A percentile compares a stretch with the other conserved stretches of the same genome.
Evolutionary conservation across 2,797 vertebrate genomes (phyloP).

Genomic region (Craterocephalus amniculus): DNA sequence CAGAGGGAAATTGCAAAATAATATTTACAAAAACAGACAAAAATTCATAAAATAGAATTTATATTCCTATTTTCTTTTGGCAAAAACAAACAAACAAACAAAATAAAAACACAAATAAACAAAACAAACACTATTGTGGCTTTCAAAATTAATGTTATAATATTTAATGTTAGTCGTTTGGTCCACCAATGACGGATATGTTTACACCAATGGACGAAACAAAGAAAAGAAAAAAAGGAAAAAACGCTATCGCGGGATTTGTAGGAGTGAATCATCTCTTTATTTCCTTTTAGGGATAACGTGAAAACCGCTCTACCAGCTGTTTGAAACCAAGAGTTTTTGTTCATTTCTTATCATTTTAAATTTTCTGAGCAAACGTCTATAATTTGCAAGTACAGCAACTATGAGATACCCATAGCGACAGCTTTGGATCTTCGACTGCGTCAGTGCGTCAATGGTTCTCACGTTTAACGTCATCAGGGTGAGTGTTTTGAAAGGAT

Average conservation of each 20-base stretch:
- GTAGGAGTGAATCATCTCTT: background rate
- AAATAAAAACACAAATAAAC: too few species aligned
- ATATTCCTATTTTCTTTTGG: background rate
- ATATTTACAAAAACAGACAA: too few species aligned
- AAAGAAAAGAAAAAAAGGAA: background rate
- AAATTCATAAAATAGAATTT: background rate
- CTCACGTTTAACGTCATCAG: conserved; percentile 62
- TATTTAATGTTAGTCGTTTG: background rate
- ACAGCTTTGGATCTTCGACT: background rate
- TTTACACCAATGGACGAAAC: too few species aligned
- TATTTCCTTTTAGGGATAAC: conserved; percentile 35
- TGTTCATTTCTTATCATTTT: background rate
- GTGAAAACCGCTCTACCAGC: background rate
- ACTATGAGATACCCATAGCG: too few species aligned
- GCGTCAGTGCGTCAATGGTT: conserved; percentile 57
- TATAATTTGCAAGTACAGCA: background rate
- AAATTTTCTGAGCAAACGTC: background rate
- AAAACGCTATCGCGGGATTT: conserved; percentile 50
- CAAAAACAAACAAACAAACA: too few species aligned
- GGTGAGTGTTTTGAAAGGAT: conserved; percentile 76
- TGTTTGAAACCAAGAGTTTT: background rate
- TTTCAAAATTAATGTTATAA: too few species aligned
- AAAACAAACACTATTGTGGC: too few species aligned
- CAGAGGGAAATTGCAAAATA: too few species aligned
- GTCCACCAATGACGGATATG: too few species aligned